Conservation (phyloP, 30 jellyfish, hydroid and myxozoan species). For the Chrysaora quinquecirrha region DNA sequence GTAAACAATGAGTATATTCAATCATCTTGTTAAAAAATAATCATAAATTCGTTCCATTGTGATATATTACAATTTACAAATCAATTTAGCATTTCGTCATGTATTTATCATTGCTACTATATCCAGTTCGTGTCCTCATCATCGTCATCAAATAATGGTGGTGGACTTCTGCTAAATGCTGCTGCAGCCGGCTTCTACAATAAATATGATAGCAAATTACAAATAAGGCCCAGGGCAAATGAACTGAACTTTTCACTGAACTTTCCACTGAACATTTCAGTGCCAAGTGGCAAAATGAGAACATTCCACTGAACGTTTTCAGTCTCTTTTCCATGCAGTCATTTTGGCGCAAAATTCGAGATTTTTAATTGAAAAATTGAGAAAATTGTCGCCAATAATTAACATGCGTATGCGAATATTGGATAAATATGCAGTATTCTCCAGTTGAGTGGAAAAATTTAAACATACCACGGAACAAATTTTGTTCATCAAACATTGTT, state of each 20-base stretch:
- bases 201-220: neutral
- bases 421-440: neutral
- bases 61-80: neutral
- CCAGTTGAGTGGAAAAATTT: neutral
- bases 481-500: neutral
- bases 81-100: neutral
- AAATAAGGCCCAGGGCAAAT: neutral
- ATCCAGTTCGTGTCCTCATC: conserved; percentile 90
- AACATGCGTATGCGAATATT: neutral
- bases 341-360: too few relatives aligned
- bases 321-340: too few relatives aligned
- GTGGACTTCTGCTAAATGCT: conserved; percentile 86
- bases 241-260: too few relatives aligned
- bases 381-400: too few relatives aligned
- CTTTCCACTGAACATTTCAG: too few relatives aligned
- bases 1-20: too few relatives aligned
- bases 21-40: too few relatives aligned
- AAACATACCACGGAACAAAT: neutral
- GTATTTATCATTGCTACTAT: neutral
- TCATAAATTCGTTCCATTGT: too few relatives aligned
- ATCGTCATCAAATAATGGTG: conserved; percentile 90
- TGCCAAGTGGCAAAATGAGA: too few relatives aligned
- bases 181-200: conserved; percentile 57
- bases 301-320: too few relatives aligned
- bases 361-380: too few relatives aligned